Evolutionary conservation across 2,797 vertebrate genomes (phyloP).

Genomic region (Poeciliopsis paucimaculata): DNA sequence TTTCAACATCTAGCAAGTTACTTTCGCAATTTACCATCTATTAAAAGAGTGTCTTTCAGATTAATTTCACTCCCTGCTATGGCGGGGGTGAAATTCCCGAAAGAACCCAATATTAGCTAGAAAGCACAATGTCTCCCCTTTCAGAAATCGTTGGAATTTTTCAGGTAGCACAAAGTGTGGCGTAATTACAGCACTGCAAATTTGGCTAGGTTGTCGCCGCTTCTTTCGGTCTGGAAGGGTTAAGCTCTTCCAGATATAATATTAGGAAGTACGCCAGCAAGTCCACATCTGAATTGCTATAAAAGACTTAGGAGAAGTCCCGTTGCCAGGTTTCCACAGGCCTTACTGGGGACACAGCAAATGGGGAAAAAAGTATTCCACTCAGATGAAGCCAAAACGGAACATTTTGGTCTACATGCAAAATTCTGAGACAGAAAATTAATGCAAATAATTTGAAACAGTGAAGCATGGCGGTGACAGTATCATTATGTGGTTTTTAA

Average conservation of each 20-base stretch:
- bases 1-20: too few species aligned
- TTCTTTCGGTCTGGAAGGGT: too few species aligned
- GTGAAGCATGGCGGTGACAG: neutral
- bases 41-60: too few species aligned
- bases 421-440: neutral
- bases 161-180: too few species aligned
- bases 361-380: neutral
- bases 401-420: neutral
- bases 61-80: too few species aligned
- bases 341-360: neutral
- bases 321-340: neutral
- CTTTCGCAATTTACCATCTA: too few species aligned
- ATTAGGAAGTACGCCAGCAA: neutral
- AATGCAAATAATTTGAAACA: neutral
- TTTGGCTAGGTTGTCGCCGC: too few species aligned
- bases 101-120: too few species aligned
- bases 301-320: neutral
- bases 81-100: too few species aligned
- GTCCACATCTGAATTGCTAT: neutral
- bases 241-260: neutral
- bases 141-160: too few species aligned
- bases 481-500: neutral
- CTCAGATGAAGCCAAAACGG: neutral
- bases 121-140: too few species aligned
- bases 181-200: too few species aligned